Conservation (phyloP, 2,113 vertebrate genomes). For the cat (Felis catus) region F.catus_Fca126_mat1.0 CM031412.1:133149501-133150000, state of each 20-base stretch:
- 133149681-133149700: neutral
- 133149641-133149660: neutral
- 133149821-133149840: neutral
- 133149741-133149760: constrained; percentile 1
- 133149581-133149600: neutral
- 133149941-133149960: neutral
- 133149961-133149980: accelerated
- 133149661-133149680: neutral
- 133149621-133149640: neutral
- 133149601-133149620: neutral
- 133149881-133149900: neutral
- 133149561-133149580: constrained; percentile 2
- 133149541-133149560: neutral
- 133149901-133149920: neutral
- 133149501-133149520: neutral
- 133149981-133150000: neutral
- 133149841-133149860: neutral
- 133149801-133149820: neutral
- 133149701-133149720: neutral
- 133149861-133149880: neutral
- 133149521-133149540: constrained; percentile 30
- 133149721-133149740: neutral
- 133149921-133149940: neutral
- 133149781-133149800: constrained; percentile 24
- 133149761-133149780: neutral